These are phyloP conservation scores for Palythoa caribaeorum DNA, from an alignment of 92 coral and sea anemone species.

Conservation along the genomic window DNA sequence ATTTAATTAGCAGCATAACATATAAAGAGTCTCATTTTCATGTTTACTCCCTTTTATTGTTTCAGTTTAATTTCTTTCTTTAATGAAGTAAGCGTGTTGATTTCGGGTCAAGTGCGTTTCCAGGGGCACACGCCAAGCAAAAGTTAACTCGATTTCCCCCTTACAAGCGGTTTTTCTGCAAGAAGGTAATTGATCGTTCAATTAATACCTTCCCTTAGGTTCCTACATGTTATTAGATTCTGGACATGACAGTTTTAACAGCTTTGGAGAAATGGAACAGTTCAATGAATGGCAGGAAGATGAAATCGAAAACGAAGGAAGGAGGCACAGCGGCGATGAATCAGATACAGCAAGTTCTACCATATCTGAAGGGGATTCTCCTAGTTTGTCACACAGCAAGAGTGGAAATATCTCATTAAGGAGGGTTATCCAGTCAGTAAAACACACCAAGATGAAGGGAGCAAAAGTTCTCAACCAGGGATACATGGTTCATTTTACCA, in stretches of 20 bases:
- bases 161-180: too few relatives aligned
- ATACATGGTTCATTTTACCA: conserved; percentile 98
- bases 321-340: conserved; percentile 83
- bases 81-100: too few relatives aligned
- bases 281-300: conserved; percentile 67
- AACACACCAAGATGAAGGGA: conserved; percentile 96
- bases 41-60: too few relatives aligned
- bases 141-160: too few relatives aligned
- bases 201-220: not conserved
- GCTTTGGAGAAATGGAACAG: conserved; percentile 49
- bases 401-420: conserved; percentile 93
- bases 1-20: too few relatives aligned
- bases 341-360: conserved; percentile 76
- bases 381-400: conserved; percentile 76
- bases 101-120: too few relatives aligned
- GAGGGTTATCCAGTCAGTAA: conserved; percentile 95
- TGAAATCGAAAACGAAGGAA: conserved; percentile 69
- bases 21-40: too few relatives aligned
- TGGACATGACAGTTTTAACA: conserved; percentile 33
- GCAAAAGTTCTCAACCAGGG: conserved; percentile 98
- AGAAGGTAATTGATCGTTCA: too few relatives aligned
- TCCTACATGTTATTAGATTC: conserved; percentile 29
- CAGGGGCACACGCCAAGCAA: too few relatives aligned
- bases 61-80: too few relatives aligned
- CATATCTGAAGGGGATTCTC: conserved; percentile 71